Evolutionary conservation across 2,113 vertebrate species (phyloP), one percentile per base, ranked within the genome.

Genomic region (Cyprinus carpio): DNA sequence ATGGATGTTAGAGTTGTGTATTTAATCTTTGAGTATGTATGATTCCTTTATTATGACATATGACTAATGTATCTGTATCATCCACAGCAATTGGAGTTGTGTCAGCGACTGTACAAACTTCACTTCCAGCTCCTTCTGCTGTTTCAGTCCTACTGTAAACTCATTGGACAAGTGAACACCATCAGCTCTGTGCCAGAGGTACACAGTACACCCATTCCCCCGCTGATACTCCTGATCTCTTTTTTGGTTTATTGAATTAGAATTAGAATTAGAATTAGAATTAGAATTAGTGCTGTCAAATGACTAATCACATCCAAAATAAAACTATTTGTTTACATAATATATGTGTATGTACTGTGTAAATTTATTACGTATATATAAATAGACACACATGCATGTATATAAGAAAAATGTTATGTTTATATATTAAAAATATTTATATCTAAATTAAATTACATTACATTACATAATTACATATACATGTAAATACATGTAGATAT

Each of bases 101-200:
- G 98, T 93, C 98, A 99, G 93, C 94, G 97, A 56, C 95, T 99
- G 82, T 99, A 99, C 93, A 99, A 99, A 88, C 96, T 99, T 81
- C 98, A 99, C 88, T 99, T 99, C 90, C 98, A 99, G 95, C 96
- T 99, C 87, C 95, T 99, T 77, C 94, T 99, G 83, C 97, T 99
- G 90, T 99, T 99, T 94, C 98, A 99, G 90, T 99, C 97, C 84
- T 99, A 99, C 95, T 99, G 97, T 91, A 97, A 99, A 87, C 97
- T 99, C 92, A 98, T 99, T 27, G 96, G 97, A 89, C 97, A 99
- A 92, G 97, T 99, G 84, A 96, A 99, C 0, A 96, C 97, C 93
- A 96, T 98, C 91, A 98, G 97, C 93, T 96, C 97, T 67, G 96
- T 96, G 93, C 98, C 98, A 76, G 97, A 99, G 98, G 98, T 99